These are phyloP conservation scores for Hucho hucho DNA, from an alignment of 2,113 vertebrate species.

Conservation along the genomic window DNA sequence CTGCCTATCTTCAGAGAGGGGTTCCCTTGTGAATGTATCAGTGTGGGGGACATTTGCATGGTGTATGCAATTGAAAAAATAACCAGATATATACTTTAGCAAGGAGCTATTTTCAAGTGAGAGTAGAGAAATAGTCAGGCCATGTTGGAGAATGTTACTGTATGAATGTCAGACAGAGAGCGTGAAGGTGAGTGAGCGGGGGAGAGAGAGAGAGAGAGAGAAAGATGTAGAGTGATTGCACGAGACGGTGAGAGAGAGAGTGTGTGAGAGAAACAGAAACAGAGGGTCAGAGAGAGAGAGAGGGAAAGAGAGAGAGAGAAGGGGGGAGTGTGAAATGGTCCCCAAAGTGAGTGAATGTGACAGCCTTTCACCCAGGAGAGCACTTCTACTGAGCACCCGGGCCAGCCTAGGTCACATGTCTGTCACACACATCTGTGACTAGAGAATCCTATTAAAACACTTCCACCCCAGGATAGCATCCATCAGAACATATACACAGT, in stretches of 20 bases:
- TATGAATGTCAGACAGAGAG: not conserved
- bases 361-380: conserved; percentile 70
- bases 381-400: conserved; percentile 62
- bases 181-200: not conserved
- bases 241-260: not conserved
- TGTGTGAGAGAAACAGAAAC: not conserved
- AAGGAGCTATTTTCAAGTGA: not conserved
- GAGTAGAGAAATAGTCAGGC: not conserved
- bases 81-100: not conserved
- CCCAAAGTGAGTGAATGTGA: conserved; percentile 70
- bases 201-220: not conserved
- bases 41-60: not conserved
- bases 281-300: not conserved
- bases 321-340: conserved; percentile 39
- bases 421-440: conserved; percentile 66
- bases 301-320: conserved; percentile 14
- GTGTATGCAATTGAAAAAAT: too few relatives aligned
- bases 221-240: not conserved
- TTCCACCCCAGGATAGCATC: conserved; percentile 39
- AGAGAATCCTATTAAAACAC: conserved; percentile 65
- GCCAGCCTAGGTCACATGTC: conserved; percentile 63
- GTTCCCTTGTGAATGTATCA: conserved; percentile 8
- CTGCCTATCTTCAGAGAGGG: not conserved
- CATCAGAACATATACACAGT: conserved; percentile 15
- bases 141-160: not conserved